Evolutionary conservation across 2,888 invertebrate species (phyloP).

Genomic region (Pyrrhosoma nymphula): DNA sequence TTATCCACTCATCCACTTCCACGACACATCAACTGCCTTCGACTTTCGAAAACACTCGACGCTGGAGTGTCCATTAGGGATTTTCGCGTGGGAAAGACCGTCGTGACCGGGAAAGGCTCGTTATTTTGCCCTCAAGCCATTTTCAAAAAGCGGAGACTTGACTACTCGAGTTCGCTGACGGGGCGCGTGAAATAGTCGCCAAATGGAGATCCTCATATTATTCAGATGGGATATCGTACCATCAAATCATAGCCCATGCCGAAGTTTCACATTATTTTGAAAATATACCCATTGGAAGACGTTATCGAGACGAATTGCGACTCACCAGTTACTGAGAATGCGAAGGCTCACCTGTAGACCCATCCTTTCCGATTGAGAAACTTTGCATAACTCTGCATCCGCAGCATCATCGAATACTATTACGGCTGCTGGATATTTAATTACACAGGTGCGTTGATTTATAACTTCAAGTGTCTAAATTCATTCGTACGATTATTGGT

Average conservation of each 20-base stretch:
- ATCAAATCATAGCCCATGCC: neutral
- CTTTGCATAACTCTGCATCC: neutral
- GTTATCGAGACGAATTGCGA: neutral
- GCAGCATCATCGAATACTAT: neutral
- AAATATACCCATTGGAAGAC: neutral
- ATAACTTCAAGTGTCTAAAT: no score
- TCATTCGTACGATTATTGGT: no score
- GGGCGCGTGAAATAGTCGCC: neutral
- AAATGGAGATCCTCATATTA: neutral
- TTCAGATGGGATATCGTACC: neutral
- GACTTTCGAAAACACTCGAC: slow-evolving; percentile 30
- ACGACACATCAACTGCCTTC: neutral
- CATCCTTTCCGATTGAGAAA: neutral
- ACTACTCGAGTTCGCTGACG: neutral
- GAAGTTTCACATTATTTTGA: neutral
- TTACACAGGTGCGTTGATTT: no score
- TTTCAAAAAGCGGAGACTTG: neutral
- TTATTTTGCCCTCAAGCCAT: neutral
- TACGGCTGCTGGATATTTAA: no score
- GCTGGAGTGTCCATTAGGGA: slow-evolving; percentile 3
- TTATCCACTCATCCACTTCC: neutral
- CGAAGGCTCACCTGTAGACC: neutral
- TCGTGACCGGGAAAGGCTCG: neutral
- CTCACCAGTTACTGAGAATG: neutral
- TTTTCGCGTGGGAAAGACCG: no score